Base-by-base conservation (phyloP, 2,888 invertebrate species). In the Euclidia mi region DNA sequence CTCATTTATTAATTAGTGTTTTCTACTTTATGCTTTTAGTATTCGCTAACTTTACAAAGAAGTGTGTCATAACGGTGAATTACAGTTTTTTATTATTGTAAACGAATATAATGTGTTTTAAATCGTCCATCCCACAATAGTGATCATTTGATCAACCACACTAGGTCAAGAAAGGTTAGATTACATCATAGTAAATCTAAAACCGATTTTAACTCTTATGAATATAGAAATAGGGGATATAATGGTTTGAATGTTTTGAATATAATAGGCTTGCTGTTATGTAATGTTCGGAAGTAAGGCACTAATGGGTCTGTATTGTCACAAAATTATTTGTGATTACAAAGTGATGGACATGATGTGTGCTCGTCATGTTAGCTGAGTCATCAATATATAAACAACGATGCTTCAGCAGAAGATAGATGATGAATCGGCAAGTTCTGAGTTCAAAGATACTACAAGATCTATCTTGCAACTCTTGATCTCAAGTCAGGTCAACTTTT, bases 81-180 rank as follows among this genome's bases (percentile, higher is more conserved):
- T 17, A 56, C 65, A 58, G 53, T 32, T n/a, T 69, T 52, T 45
- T 38, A 38, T 49, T 14, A 41, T 18, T 34, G 42, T 18, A 42
- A 10, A 62, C 17, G 41, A 60, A 50, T 53, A 55, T 58, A 65
- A 69, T 59, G 58, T 31, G 17, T 49, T 65, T 65, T 55, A 65
- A 70, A 71, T 57, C 44, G 49, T 42, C 37, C 11, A 46, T 34
- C 53, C 44, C 37, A 48, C 53, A 56, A 59, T 59, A 47, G 51
- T 29, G 69, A 53, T 52, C 49, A n/a, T n/a, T n/a, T n/a, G n/a
- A n/a, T n/a, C 15, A 15, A 42, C 38, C 9, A 35, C 48, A 52
- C 34, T 53, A 42, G 56, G 61, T 58, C 65, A 55, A 15, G 44
- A 56, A 48, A 69, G 57, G 48, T 56, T 48, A 58, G 12, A 49